Evolutionary conservation across 2,888 invertebrate genomes (phyloP).

Genomic region (Rugalucina vietnamica): DNA sequence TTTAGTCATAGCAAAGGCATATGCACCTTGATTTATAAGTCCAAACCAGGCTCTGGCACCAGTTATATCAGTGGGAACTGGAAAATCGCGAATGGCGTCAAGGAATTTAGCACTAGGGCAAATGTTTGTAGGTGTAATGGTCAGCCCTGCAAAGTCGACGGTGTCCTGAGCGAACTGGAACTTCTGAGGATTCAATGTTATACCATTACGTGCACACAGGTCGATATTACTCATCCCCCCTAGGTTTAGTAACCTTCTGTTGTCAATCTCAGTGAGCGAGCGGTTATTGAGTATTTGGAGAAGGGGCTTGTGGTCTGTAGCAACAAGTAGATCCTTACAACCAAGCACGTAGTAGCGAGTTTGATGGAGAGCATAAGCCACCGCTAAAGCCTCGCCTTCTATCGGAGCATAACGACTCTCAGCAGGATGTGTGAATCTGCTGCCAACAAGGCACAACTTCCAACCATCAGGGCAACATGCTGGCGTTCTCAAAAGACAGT

Average conservation of each 20-base stretch:
- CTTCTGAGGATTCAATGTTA: no score
- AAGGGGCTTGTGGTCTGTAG: slow-evolving; percentile 52
- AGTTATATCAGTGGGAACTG: slow-evolving; percentile 56
- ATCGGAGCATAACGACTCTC: slow-evolving; percentile 46
- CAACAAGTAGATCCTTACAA: slow-evolving; percentile 47
- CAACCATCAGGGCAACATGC: no score
- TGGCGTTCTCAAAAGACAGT: slow-evolving; percentile 45
- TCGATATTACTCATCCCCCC: slow-evolving; percentile 49
- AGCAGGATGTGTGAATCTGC: slow-evolving; percentile 56
- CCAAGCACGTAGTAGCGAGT: slow-evolving; percentile 51
- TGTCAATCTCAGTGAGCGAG: slow-evolving; percentile 51
- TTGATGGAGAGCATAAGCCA: slow-evolving; percentile 43
- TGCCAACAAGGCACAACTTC: no score
- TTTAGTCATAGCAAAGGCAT: slow-evolving; percentile 57
- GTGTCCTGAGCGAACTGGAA: no score
- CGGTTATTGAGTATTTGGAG: slow-evolving; percentile 48
- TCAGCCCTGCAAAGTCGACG: no score
- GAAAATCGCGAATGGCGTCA: no score
- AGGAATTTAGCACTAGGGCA: no score
- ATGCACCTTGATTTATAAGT: no score
- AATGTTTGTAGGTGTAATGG: no score
- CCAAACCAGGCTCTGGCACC: slow-evolving; percentile 56
- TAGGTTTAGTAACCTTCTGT: slow-evolving; percentile 50
- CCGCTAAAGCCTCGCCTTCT: slow-evolving; percentile 56
- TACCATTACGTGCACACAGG: no score